Evolutionary conservation across 1,140 invertebrate species (phyloP), one percentile per base, ranked within the genome.

Genomic region (Heliconius himera): DNA sequence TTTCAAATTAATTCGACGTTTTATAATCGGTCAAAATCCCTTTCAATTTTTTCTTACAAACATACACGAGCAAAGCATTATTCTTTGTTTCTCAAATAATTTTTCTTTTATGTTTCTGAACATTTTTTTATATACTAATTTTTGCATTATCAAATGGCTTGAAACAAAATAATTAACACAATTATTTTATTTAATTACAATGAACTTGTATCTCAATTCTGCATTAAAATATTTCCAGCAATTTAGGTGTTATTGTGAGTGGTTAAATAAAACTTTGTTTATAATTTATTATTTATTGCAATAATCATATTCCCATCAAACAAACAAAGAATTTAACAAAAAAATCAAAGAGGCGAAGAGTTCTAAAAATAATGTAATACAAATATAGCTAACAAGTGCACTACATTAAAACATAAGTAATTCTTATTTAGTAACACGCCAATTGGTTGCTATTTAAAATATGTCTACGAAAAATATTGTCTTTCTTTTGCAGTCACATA

Each of bases 401-500:
- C 56, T 66, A 66, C 56, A 22, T 66, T 66, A 16, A 66, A 66
- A 66, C 60, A 66, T 66, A 66, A 29, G 60, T 29, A 66, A 66
- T 66, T 29, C 60, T 66, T 26, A 66, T 26, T 66, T 16, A 16
- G 9, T 9, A 51, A 66, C 3, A 66, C 56, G 13, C 22, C 73
- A 75, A 77, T 77, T 66, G 33, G 33, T 46, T 72, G 73, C 54
- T 54, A 54, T 78, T 77, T 71, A 60, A 72, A 78, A 78, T 73
- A 78, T 33, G 75, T 81, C 72, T 82, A 83, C 87, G 73, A 86
- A 88, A 87, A 86, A 88, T 91, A 91, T 91, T 90, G 91, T 91
- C 90, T 89, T 91, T 89, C 79, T 66, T 88, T 80, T 80, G 87
- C 85, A 90, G 87, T 90, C 85, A 80, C 66, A 29, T 76, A 73